These are phyloP conservation scores for Chrosomus eos DNA, from an alignment of 2,797 vertebrate species.

Conservation along the genomic window DNA sequence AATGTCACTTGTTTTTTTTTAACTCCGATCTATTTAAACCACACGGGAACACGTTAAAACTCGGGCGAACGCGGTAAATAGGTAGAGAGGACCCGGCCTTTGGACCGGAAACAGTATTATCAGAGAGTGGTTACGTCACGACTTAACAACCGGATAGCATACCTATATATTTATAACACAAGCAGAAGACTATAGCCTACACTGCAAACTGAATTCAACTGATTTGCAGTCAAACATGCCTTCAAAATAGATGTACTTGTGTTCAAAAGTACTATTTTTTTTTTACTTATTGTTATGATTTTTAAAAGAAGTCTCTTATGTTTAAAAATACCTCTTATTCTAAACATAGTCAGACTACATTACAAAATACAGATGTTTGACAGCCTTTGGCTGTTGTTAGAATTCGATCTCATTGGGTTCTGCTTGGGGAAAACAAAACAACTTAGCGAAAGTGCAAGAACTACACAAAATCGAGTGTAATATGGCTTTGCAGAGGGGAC, in stretches of 20 bases:
- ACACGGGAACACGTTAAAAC: too few species aligned
- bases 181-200: not conserved
- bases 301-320: not conserved
- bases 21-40: too few species aligned
- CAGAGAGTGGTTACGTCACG: too few species aligned
- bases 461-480: not conserved
- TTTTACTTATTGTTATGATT: not conserved
- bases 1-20: too few species aligned
- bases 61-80: too few species aligned
- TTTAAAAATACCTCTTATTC: not conserved
- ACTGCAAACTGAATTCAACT: not conserved
- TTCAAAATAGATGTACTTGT: not conserved
- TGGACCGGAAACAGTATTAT: too few species aligned
- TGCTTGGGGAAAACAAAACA: not conserved
- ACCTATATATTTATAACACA: not conserved
- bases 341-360: not conserved
- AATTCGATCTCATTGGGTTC: slow-evolving; percentile 1
- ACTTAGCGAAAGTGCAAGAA: not conserved
- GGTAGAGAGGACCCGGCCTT: too few species aligned
- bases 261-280: not conserved
- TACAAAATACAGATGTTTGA: not conserved
- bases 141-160: too few species aligned
- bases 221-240: not conserved
- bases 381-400: not conserved
- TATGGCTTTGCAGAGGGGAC: slow-evolving; percentile 16